Conservation (phyloP, 2,113 vertebrate genomes). For the Panthera uncia region DNA sequence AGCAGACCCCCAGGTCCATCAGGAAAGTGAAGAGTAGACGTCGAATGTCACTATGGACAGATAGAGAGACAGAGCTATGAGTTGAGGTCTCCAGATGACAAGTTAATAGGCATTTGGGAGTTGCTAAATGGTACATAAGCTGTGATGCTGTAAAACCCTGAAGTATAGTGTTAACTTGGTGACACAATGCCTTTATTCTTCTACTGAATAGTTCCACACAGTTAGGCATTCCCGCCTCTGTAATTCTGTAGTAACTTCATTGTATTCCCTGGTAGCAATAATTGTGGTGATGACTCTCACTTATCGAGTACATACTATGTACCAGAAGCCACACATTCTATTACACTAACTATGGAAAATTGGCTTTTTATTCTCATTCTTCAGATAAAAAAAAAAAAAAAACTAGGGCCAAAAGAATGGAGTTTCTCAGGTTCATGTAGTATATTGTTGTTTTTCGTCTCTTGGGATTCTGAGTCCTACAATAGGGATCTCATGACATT, state of each 20-base stretch:
- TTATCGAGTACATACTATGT: neutral
- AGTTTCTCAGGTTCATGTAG: neutral
- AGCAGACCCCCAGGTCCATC: conserved; percentile 62
- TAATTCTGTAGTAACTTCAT: neutral
- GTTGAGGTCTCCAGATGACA: conserved; percentile 76
- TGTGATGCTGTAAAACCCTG: neutral
- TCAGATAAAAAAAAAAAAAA: neutral
- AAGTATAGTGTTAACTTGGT: neutral
- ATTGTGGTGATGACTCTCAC: neutral
- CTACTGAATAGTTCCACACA: neutral
- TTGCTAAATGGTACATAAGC: conserved; percentile 31
- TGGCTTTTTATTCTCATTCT: neutral
- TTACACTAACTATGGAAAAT: neutral
- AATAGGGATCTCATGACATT: neutral
- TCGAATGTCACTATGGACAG: conserved; percentile 66
- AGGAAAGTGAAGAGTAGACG: conserved; percentile 76
- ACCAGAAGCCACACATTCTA: neutral
- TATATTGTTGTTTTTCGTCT: neutral
- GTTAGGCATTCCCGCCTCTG: neutral
- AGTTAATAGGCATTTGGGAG: conserved; percentile 74
- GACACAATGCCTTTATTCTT: neutral
- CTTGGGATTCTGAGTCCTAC: neutral
- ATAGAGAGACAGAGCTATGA: conserved; percentile 36
- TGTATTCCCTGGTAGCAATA: neutral
- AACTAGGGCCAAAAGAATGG: neutral